A percentile compares a stretch with the other conserved stretches of the same genome.
phyloP scores from a whole-genome alignment of 2,888 invertebrate genomes.

The Odontocerum albicorne region DNA sequence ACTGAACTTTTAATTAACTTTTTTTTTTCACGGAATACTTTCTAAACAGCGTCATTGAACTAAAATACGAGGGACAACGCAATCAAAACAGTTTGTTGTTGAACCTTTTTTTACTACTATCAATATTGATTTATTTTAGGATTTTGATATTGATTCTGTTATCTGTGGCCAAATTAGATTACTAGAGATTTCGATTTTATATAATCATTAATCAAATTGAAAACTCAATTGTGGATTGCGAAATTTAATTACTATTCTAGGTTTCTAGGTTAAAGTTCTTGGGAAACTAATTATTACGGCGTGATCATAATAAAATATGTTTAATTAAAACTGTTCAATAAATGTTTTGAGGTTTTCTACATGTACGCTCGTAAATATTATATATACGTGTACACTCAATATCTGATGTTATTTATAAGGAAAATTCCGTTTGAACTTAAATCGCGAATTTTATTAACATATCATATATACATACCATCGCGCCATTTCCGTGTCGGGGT shows the following conservation, averaged over 20 bases:
- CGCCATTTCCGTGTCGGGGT: too few relatives aligned
- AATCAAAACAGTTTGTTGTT: too few relatives aligned
- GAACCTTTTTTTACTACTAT: background rate
- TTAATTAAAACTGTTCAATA: conserved; percentile 18
- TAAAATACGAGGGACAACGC: too few relatives aligned
- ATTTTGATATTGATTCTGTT: background rate
- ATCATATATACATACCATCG: too few relatives aligned
- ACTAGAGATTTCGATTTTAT: conserved; percentile 9
- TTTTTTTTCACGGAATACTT: too few relatives aligned
- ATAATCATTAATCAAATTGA: conserved; percentile 14
- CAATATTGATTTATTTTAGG: conserved; percentile 10
- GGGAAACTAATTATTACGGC: conserved; percentile 10
- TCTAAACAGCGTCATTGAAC: too few relatives aligned
- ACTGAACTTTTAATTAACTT: too few relatives aligned
- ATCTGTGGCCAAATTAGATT: conserved; percentile 14
- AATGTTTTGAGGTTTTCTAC: background rate
- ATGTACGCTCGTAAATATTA: too few relatives aligned
- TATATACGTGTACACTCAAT: too few relatives aligned
- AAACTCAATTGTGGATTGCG: conserved; percentile 18
- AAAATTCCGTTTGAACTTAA: too few relatives aligned
- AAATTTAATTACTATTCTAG: conserved; percentile 14
- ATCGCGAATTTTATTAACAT: too few relatives aligned
- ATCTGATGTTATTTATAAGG: too few relatives aligned
- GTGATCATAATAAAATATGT: conserved; percentile 5
- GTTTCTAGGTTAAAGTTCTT: conserved; percentile 20